These are phyloP conservation scores for Caenorhabditis latens DNA, from an alignment of 1,140 invertebrate genomes.

Conservation along the genomic window DNA sequence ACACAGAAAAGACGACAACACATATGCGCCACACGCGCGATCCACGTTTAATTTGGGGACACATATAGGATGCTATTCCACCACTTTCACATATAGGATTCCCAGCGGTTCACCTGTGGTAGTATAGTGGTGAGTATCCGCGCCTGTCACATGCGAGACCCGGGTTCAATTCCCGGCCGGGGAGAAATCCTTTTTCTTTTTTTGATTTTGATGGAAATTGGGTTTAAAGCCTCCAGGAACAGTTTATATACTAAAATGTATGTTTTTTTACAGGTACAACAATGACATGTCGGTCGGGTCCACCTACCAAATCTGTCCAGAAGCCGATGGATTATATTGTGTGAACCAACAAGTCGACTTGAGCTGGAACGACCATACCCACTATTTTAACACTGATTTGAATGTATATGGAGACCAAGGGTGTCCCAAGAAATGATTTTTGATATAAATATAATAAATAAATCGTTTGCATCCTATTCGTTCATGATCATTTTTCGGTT, in stretches of 20 bases:
- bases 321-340: constrained; percentile 58
- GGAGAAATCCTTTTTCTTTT: constrained; percentile 62
- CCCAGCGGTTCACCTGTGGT: too few relatives aligned
- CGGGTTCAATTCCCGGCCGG: constrained; percentile 74
- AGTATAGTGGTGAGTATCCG: constrained; percentile 56
- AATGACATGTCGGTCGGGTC: constrained; percentile 48
- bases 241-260: too few relatives aligned
- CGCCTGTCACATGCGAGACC: constrained; percentile 54
- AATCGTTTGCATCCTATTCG: too few relatives aligned
- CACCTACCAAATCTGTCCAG: constrained; percentile 39
- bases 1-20: too few relatives aligned
- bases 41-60: too few relatives aligned
- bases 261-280: constrained; percentile 63
- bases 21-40: too few relatives aligned
- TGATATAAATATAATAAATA: background rate
- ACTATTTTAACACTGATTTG: constrained; percentile 55
- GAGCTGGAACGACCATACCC: constrained; percentile 51
- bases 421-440: constrained; percentile 52
- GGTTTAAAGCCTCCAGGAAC: too few relatives aligned
- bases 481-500: too few relatives aligned
- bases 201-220: too few relatives aligned
- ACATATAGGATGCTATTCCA: too few relatives aligned
- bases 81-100: too few relatives aligned
- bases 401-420: constrained; percentile 35
- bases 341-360: constrained; percentile 29